These are phyloP conservation scores for Haemorhous mexicanus DNA, from an alignment of 2,113 vertebrate species.

Conservation along the genomic window DNA sequence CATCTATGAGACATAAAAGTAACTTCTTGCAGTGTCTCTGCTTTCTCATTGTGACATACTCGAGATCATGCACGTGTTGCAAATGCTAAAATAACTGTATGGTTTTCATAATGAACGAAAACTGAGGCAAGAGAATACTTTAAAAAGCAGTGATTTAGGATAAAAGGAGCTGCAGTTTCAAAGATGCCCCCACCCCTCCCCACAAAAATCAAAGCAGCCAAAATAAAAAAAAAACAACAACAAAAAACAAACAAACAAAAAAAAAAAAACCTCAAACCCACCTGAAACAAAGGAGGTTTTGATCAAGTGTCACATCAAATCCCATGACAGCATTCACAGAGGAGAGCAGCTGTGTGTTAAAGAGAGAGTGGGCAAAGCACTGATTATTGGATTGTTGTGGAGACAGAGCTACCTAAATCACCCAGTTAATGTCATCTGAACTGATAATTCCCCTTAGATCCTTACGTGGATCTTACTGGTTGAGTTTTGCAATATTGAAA, in stretches of 20 bases:
- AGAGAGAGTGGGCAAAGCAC: background rate
- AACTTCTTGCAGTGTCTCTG: background rate
- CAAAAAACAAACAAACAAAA: no score
- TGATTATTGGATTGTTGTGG: background rate
- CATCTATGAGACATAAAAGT: background rate
- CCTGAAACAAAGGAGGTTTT: background rate
- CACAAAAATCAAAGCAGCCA: background rate
- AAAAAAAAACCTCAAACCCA: no score
- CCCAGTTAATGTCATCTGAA: background rate
- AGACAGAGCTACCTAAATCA: background rate
- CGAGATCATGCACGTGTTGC: fast-evolving
- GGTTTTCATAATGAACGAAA: background rate
- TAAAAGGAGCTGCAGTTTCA: background rate
- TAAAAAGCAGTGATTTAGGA: background rate
- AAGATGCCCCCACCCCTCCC: background rate
- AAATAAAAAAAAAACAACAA: background rate
- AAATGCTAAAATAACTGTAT: background rate
- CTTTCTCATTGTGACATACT: background rate
- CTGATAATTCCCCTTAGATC: background rate
- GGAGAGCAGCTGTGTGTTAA: background rate
- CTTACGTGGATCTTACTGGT: background rate
- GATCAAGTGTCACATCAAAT: background rate
- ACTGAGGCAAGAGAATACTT: background rate
- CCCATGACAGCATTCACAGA: background rate
- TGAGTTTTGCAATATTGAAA: background rate